phyloP scores from a whole-genome alignment of 2,888 invertebrate genomes.

The Tolmerus cingulatus region DNA sequence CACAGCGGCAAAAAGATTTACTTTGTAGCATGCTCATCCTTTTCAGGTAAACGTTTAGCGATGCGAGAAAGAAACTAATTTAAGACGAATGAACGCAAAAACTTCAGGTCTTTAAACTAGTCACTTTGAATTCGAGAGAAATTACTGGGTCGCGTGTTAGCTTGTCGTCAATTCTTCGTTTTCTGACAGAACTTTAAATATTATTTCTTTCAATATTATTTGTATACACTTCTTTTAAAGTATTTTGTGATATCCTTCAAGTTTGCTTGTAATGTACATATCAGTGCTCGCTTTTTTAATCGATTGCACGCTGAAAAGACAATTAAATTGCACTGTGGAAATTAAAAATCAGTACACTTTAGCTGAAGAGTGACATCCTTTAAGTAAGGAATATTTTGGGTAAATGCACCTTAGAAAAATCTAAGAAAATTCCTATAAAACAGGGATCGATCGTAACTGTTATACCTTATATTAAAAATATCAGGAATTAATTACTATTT shows the following conservation, averaged over 20 bases:
- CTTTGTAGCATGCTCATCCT: not conserved
- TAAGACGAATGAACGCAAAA: not conserved
- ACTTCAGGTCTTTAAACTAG: not conserved
- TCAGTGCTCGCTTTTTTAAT: too few species aligned
- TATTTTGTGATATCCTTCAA: not conserved
- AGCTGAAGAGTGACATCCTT: too few species aligned
- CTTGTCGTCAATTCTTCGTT: not conserved
- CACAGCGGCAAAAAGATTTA: not conserved
- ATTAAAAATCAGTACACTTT: too few species aligned
- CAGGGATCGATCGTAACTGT: too few species aligned
- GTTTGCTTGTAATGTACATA: not conserved
- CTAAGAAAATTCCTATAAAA: too few species aligned
- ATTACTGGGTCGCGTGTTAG: not conserved
- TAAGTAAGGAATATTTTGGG: too few species aligned
- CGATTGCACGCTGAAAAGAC: too few species aligned
- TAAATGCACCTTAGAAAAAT: too few species aligned
- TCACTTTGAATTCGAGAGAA: not conserved
- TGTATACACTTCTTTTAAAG: not conserved
- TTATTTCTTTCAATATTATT: not conserved
- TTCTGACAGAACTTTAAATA: not conserved
- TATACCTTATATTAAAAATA: too few species aligned
- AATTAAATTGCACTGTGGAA: too few species aligned
- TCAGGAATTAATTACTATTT: too few species aligned
- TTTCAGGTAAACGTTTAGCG: not conserved
- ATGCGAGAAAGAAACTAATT: not conserved